These are phyloP conservation scores for Eucera pruinosa DNA, from an alignment of 2,888 invertebrate genomes.

Conservation along the genomic window DNA sequence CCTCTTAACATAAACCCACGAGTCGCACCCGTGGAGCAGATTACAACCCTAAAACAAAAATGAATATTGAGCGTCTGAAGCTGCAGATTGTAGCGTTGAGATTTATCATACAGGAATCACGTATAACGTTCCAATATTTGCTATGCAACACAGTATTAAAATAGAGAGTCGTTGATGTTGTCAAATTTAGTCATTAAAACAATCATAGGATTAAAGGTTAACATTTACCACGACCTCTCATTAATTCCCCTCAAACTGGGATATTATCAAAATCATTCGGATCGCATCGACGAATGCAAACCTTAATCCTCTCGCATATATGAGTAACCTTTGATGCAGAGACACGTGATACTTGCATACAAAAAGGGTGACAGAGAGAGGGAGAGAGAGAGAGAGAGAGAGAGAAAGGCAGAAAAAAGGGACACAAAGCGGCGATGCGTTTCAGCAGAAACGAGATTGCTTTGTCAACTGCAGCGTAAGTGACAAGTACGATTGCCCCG, in stretches of 20 bases:
- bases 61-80: no score
- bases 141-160: no score
- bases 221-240: not conserved
- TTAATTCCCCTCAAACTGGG: not conserved
- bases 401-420: not conserved
- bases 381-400: not conserved
- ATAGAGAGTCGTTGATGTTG: no score
- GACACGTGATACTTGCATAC: not conserved
- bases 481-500: constrained; percentile 53
- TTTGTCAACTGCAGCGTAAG: constrained; percentile 55
- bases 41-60: no score
- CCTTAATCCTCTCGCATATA: not conserved
- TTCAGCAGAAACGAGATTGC: constrained; percentile 27
- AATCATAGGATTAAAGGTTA: no score
- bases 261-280: not conserved
- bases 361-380: not conserved
- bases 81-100: no score
- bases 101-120: no score
- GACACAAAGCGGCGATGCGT: constrained; percentile 25
- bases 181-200: no score
- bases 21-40: no score
- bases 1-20: no score
- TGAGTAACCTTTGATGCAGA: not conserved
- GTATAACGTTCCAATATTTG: no score
- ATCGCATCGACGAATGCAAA: not conserved